A percentile compares a stretch with the other conserved stretches of the same genome.
Evolutionary conservation across 2,888 invertebrate genomes (phyloP).

Genomic region (Dascillus cervinus): DNA sequence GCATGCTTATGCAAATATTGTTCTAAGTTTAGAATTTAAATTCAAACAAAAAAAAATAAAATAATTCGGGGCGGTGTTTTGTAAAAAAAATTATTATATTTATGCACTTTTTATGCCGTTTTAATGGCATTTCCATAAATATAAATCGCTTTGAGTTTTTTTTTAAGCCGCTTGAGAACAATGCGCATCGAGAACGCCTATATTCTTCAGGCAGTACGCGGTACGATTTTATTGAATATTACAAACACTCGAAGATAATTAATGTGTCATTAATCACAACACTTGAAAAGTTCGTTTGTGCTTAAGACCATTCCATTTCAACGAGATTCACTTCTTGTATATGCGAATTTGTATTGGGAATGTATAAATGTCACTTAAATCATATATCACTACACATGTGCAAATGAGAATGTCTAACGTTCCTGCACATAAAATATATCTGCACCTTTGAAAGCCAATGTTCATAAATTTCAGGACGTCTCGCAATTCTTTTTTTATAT

Average conservation of each 20-base stretch:
- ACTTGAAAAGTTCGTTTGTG: no score
- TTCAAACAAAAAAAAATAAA: no score
- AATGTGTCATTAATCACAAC: no score
- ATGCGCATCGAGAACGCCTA: conserved; percentile 11
- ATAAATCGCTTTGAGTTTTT: conserved; percentile 13
- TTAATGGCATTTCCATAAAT: conserved; percentile 10
- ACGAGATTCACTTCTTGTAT: conserved; percentile 9
- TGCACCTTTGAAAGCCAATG: conserved; percentile 22
- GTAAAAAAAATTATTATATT: conserved; percentile 1
- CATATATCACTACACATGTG: conserved; percentile 22
- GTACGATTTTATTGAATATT: conserved; percentile 19
- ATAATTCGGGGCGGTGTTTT: conserved; percentile 4
- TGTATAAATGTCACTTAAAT: conserved; percentile 25
- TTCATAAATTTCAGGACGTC: conserved; percentile 23
- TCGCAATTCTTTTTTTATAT: no score
- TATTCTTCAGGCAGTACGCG: conserved; percentile 8
- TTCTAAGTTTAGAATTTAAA: conserved; percentile 12
- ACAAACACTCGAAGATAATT: conserved; percentile 18
- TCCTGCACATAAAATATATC: conserved; percentile 22
- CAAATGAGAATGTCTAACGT: conserved; percentile 25
- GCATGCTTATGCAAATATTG: conserved; percentile 16
- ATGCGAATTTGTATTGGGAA: conserved; percentile 12
- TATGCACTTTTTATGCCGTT: conserved; percentile 6
- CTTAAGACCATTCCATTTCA: conserved; percentile 5
- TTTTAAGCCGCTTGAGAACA: conserved; percentile 11